A percentile compares a stretch with the other conserved stretches of the same genome.
These are phyloP conservation scores for Acanthurus lineatus DNA, from an alignment of 2,797 vertebrate species.

Conservation along the genomic window DNA sequence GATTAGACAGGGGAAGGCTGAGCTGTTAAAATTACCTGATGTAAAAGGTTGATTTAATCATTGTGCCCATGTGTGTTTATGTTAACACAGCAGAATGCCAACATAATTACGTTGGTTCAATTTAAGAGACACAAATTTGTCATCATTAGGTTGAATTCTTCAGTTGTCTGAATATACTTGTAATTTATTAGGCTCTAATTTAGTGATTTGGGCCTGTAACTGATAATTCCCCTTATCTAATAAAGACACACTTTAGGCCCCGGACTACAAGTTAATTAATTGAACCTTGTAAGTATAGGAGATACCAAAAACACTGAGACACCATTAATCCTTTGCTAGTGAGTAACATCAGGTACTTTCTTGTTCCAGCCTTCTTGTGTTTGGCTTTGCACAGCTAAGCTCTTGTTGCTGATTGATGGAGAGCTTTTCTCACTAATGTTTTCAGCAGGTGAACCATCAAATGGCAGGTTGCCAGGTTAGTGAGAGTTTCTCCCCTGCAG, in stretches of 20 bases:
- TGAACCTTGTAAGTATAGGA: too few relatives aligned
- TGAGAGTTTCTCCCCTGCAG: slow-evolving; percentile 23
- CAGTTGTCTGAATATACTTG: too few relatives aligned
- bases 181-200: too few relatives aligned
- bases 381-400: neutral
- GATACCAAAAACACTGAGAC: neutral
- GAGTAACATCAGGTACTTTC: neutral
- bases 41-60: slow-evolving; percentile 2
- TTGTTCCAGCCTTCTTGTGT: neutral
- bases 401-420: slow-evolving; percentile 19
- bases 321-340: neutral
- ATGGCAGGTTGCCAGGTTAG: slow-evolving; percentile 23
- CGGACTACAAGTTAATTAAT: too few relatives aligned
- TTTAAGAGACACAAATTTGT: too few relatives aligned
- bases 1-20: neutral
- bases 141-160: too few relatives aligned
- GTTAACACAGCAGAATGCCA: neutral
- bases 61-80: too few relatives aligned
- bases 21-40: neutral
- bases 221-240: too few relatives aligned
- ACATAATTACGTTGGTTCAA: too few relatives aligned
- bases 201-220: too few relatives aligned
- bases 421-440: slow-evolving; percentile 3
- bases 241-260: too few relatives aligned
- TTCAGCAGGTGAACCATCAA: slow-evolving; percentile 16